Conservation (phyloP, 2,888 invertebrate species). For the Drosophila putrida region DNA sequence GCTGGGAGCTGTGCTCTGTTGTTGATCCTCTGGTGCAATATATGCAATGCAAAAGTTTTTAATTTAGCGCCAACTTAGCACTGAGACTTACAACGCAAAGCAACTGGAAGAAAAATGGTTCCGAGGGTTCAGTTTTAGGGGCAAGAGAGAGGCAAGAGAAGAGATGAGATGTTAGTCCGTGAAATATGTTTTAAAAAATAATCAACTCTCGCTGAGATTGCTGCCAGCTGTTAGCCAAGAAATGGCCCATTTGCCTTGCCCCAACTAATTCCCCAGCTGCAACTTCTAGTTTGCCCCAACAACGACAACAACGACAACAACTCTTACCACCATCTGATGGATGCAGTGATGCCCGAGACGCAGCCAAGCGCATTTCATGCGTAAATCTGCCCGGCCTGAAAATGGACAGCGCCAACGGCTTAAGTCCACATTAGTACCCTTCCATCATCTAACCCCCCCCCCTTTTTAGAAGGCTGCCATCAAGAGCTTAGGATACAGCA, state of each 20-base stretch:
- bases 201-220: slow-evolving; percentile 66
- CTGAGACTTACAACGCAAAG: slow-evolving; percentile 73
- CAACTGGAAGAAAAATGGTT: slow-evolving; percentile 69
- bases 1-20: slow-evolving; percentile 44
- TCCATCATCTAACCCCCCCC: background rate
- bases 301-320: background rate
- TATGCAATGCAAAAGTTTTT: slow-evolving; percentile 80
- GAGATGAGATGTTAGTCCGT: slow-evolving; percentile 31
- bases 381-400: slow-evolving; percentile 47
- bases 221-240: slow-evolving; percentile 21
- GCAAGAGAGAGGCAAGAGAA: background rate
- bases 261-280: slow-evolving; percentile 47
- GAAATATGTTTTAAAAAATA: slow-evolving; percentile 79
- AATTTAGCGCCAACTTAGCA: slow-evolving; percentile 82
- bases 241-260: slow-evolving; percentile 16
- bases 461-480: slow-evolving; percentile 12
- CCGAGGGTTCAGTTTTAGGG: slow-evolving; percentile 1
- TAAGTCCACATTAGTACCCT: slow-evolving; percentile 31
- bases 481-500: slow-evolving; percentile 42
- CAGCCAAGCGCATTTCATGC: slow-evolving; percentile 58
- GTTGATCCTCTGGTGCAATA: slow-evolving; percentile 69
- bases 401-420: slow-evolving; percentile 52
- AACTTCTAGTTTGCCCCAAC: slow-evolving; percentile 12
- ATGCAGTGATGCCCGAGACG: slow-evolving; percentile 15
- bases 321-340: slow-evolving; percentile 1